A percentile compares a stretch with the other conserved stretches of the same genome.
Evolutionary conservation across 2,113 vertebrate genomes (phyloP).

Genomic region (Thamnaconus septentrionalis): DNA sequence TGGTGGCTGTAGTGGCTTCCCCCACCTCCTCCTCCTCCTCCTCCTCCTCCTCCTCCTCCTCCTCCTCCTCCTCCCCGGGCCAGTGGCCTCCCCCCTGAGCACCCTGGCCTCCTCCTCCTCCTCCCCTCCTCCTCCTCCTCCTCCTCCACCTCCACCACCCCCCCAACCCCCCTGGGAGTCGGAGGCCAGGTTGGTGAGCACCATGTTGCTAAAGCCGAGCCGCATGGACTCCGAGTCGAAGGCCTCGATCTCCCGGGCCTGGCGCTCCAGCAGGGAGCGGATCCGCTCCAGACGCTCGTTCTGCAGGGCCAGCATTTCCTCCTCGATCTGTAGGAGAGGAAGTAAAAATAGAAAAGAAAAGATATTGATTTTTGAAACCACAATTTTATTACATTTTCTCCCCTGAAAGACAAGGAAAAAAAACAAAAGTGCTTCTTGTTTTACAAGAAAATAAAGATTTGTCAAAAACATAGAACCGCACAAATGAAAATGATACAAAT

Average conservation of each 20-base stretch:
- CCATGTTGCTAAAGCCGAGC: constrained; percentile 98
- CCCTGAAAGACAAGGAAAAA: neutral
- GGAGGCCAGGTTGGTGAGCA: constrained; percentile 69
- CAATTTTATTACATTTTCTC: neutral
- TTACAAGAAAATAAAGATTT: neutral
- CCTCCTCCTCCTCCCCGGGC: constrained; percentile 73
- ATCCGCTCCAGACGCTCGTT: constrained; percentile 94
- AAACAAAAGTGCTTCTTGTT: neutral
- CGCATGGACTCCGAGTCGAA: constrained; percentile 99
- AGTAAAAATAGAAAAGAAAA: neutral
- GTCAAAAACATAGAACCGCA: no score
- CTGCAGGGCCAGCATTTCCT: constrained; percentile 94
- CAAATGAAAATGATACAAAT: no score
- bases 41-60: constrained; percentile 81
- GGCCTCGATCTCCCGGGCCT: constrained; percentile 85
- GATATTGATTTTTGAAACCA: neutral
- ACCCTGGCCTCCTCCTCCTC: constrained; percentile 84
- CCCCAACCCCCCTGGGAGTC: constrained; percentile 85
- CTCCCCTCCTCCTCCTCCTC: constrained; percentile 55
- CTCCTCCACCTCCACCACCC: constrained; percentile 83
- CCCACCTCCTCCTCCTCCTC: constrained; percentile 68
- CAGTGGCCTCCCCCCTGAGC: constrained; percentile 86
- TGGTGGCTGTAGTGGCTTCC: constrained; percentile 69
- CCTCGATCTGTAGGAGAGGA: constrained; percentile 85
- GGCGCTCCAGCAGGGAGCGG: constrained; percentile 90